Evolutionary conservation across 2,888 invertebrate genomes (phyloP).

Genomic region (Drosophila paranaensis): DNA sequence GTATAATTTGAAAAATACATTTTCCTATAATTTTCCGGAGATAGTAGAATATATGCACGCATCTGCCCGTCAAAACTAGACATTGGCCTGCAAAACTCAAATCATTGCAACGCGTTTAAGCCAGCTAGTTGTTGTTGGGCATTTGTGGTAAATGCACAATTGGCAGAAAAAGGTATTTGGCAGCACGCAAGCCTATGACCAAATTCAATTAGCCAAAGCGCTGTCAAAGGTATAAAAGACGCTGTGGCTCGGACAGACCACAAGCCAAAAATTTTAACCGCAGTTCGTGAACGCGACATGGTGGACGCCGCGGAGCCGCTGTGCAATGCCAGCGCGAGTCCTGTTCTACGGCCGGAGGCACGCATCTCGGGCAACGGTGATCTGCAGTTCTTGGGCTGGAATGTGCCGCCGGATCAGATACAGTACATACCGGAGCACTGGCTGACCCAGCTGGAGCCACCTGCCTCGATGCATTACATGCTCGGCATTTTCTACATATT

Average conservation of each 20-base stretch:
- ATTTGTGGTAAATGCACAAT: constrained; percentile 47
- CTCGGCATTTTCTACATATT: constrained; percentile 91
- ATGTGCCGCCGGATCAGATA: constrained; percentile 90
- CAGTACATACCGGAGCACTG: constrained; percentile 92
- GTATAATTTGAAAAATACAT: no score
- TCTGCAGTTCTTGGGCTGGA: constrained; percentile 88
- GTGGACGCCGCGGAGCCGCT: constrained; percentile 47
- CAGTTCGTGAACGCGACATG: constrained; percentile 26
- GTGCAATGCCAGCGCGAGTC: constrained; percentile 72
- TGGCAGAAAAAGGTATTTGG: constrained; percentile 73
- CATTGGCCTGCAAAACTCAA: constrained; percentile 10
- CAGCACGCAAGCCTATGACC: constrained; percentile 59
- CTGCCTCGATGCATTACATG: constrained; percentile 91
- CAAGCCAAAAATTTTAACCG: constrained; percentile 23
- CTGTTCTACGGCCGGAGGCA: constrained; percentile 69
- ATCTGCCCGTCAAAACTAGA: background rate
- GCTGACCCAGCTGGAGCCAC: constrained; percentile 91
- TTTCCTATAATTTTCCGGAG: background rate
- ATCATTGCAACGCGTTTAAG: constrained; percentile 14
- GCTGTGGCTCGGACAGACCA: background rate
- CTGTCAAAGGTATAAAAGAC: constrained; percentile 53
- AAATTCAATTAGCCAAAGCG: constrained; percentile 66
- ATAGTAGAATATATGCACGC: background rate
- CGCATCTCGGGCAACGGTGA: constrained; percentile 68
- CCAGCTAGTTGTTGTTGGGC: constrained; percentile 9